Conservation (phyloP, 2,113 vertebrate species). For the Oryzias curvinotus region DNA sequence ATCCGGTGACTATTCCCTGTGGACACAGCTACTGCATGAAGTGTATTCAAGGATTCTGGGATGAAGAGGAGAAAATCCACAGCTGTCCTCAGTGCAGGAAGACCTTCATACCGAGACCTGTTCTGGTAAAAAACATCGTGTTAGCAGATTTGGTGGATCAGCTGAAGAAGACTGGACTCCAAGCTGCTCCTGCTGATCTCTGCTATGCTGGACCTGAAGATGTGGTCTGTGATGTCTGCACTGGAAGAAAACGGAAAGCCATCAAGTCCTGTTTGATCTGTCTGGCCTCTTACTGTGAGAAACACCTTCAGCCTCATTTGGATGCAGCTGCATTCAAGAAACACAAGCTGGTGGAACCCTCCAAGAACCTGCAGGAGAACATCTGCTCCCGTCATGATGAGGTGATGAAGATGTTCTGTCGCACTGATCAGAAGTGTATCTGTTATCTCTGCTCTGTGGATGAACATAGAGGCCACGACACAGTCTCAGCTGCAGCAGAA, state of each 20-base stretch:
- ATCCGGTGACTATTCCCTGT: slow-evolving; percentile 8
- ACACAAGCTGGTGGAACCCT: slow-evolving; percentile 30
- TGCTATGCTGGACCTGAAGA: slow-evolving; percentile 9
- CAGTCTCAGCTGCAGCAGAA: too few relatives aligned
- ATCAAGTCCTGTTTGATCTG: background rate
- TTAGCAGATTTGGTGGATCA: slow-evolving; percentile 23
- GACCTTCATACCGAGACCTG: slow-evolving; percentile 6
- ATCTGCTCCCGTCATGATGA: slow-evolving; percentile 30
- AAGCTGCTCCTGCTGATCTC: slow-evolving; percentile 10
- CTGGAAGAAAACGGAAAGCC: slow-evolving; percentile 6
- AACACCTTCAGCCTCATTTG: slow-evolving; percentile 17
- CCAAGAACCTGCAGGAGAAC: slow-evolving; percentile 30
- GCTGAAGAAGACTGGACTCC: slow-evolving; percentile 24
- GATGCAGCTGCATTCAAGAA: background rate
- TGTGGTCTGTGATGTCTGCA: slow-evolving; percentile 7
- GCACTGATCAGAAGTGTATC: background rate
- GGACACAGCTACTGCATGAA: slow-evolving; percentile 22
- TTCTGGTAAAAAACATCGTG: slow-evolving; percentile 6
- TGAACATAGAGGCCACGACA: too few relatives aligned
- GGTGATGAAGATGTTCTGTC: slow-evolving; percentile 34
- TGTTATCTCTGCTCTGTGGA: too few relatives aligned
- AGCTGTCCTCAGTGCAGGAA: slow-evolving; percentile 31
- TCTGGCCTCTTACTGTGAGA: slow-evolving; percentile 12
- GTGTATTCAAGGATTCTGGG: slow-evolving; percentile 15
- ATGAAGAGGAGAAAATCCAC: background rate